Conservation (phyloP, 2,113 vertebrate species). For the Phalacrocorax brasilianus region DNA sequence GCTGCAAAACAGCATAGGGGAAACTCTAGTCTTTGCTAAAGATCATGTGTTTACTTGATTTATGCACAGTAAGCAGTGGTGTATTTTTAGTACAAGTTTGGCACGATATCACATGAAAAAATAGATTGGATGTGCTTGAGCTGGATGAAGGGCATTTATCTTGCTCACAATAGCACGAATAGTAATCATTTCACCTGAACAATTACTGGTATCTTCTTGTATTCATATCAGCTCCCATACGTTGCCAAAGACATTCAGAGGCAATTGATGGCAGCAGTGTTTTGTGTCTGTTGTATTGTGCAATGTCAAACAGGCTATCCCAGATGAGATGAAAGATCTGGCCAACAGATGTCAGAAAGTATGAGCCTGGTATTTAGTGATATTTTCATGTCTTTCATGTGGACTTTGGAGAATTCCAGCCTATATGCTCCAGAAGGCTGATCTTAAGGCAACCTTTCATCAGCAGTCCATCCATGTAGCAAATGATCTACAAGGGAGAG, state of each 20-base stretch:
- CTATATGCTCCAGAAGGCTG: conserved; percentile 1
- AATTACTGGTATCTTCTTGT: not conserved
- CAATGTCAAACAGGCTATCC: not conserved
- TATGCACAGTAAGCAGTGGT: not conserved
- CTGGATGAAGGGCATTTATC: not conserved
- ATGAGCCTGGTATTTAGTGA: conserved; percentile 18
- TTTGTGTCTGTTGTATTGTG: not conserved
- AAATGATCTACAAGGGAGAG: not conserved
- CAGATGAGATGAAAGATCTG: conserved; percentile 33
- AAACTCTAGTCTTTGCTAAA: not conserved
- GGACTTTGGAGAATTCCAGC: conserved; percentile 52
- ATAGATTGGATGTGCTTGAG: not conserved
- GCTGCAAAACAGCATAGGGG: not conserved
- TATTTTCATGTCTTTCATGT: conserved; percentile 53
- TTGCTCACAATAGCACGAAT: not conserved
- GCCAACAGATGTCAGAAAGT: conserved; percentile 47
- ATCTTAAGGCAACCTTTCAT: conserved; percentile 46
- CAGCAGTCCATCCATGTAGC: not conserved
- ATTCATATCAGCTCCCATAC: not conserved
- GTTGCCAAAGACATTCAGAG: not conserved
- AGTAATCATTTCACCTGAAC: not conserved
- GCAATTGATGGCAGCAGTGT: not conserved
- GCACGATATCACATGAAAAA: not conserved
- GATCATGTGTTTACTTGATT: not conserved
- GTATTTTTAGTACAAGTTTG: not conserved